phyloP scores from a whole-genome alignment of 2,888 invertebrate species.

The Bembecia ichneumoniformis region DNA sequence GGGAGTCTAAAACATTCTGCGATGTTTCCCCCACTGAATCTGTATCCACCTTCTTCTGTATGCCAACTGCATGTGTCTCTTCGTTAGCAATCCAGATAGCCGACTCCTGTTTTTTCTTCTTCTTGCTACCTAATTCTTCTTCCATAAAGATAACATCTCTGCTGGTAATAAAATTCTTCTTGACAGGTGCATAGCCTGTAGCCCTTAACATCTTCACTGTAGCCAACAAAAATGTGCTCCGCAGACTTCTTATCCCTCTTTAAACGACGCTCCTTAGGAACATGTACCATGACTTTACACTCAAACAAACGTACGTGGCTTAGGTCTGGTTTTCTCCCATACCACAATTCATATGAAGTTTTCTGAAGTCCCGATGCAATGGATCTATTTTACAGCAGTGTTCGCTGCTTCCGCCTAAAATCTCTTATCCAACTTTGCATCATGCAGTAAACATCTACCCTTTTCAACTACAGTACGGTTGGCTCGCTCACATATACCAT shows the following conservation, averaged over 20 bases:
- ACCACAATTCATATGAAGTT: slow-evolving; percentile 5
- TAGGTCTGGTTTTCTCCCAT: slow-evolving; percentile 6
- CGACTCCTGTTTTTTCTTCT: slow-evolving; percentile 6
- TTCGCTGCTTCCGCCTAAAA: slow-evolving; percentile 8
- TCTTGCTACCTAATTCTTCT: no score
- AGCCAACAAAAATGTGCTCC: slow-evolving; percentile 15
- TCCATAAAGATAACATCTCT: no score
- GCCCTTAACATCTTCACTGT: slow-evolving; percentile 12
- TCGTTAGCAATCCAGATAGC: slow-evolving; percentile 1
- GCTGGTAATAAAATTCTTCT: slow-evolving; percentile 10
- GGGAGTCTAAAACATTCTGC: no score
- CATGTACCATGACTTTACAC: no score
- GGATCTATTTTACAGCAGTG: slow-evolving; percentile 9
- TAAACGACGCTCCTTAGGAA: slow-evolving; percentile 7
- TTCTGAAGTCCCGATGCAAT: slow-evolving; percentile 1
- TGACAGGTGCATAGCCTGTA: slow-evolving; percentile 14
- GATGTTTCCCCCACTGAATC: slow-evolving; percentile 1
- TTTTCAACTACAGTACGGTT: slow-evolving; percentile 8
- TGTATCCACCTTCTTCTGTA: slow-evolving; percentile 1
- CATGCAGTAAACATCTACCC: slow-evolving; percentile 7
- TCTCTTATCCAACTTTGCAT: slow-evolving; percentile 6
- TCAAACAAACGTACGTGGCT: slow-evolving; percentile 6
- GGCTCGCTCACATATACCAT: slow-evolving; percentile 6
- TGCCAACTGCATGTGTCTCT: background rate
- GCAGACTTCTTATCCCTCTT: slow-evolving; percentile 12